A percentile compares a stretch with the other conserved stretches of the same genome.
Evolutionary conservation across 2,113 vertebrate genomes (phyloP).

Genomic region (Sigmodon hispidus): DNA sequence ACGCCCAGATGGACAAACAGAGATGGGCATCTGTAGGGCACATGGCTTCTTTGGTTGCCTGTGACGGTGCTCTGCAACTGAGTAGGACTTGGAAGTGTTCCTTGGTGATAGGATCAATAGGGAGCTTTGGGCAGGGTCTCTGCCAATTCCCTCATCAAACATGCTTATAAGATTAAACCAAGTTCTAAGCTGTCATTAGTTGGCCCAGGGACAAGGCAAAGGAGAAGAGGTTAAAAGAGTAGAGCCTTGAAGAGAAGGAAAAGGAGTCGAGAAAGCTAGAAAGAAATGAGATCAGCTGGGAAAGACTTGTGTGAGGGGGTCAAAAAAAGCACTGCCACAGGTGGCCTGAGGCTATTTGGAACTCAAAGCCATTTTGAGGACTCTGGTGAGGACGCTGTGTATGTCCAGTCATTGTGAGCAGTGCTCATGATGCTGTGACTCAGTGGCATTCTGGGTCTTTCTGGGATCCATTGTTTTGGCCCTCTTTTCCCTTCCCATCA

Average conservation of each 20-base stretch:
- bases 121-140: not conserved
- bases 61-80: too few relatives aligned
- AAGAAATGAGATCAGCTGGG: not conserved
- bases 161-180: not conserved
- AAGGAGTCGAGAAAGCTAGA: not conserved
- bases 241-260: not conserved
- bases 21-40: not conserved
- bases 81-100: not conserved
- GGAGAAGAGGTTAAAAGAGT: not conserved
- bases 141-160: not conserved
- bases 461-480: not conserved
- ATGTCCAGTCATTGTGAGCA: rapidly evolving
- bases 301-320: not conserved
- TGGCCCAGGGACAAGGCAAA: not conserved
- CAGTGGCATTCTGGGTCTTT: constrained; percentile 8
- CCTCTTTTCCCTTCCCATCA: not conserved
- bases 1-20: not conserved
- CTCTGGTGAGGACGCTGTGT: not conserved
- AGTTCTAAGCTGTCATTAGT: not conserved
- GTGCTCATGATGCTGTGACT: not conserved
- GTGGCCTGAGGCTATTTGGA: not conserved
- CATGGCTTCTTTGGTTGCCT: not conserved
- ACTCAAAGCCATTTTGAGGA: constrained; percentile 1
- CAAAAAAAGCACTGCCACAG: constrained; percentile 33
- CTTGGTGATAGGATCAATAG: not conserved